A percentile compares a stretch with the other conserved stretches of the same genome.
Conservation (phyloP, 2,888 invertebrate species). For the Diarsia dahlii region DNA sequence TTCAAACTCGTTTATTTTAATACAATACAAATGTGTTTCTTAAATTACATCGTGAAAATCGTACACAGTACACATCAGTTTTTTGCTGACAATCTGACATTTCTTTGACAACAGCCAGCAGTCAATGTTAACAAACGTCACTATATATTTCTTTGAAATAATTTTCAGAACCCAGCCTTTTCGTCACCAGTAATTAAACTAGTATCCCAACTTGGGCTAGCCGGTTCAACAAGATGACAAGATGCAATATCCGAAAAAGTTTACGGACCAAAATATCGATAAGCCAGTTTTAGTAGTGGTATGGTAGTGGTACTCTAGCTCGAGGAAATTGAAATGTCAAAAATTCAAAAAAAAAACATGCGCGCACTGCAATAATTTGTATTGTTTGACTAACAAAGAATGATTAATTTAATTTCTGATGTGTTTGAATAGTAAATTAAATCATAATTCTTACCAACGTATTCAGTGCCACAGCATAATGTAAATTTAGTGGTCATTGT, state of each 20-base stretch:
- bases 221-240: not conserved
- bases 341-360: conserved; percentile 61
- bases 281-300: not conserved
- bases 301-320: not conserved
- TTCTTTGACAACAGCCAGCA: not conserved
- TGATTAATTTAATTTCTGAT: conserved; percentile 47
- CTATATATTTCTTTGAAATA: not conserved
- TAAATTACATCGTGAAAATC: not conserved
- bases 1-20: not conserved
- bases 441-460: conserved; percentile 12
- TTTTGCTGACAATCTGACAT: not conserved
- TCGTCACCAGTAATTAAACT: not conserved
- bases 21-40: not conserved
- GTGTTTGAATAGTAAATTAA: conserved; percentile 26
- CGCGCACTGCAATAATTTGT: conserved; percentile 48
- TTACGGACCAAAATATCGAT: conserved; percentile 16
- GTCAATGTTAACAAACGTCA: not conserved
- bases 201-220: not conserved
- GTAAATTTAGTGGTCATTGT: conserved; percentile 52
- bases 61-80: not conserved
- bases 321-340: conserved; percentile 33
- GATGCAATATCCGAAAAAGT: not conserved
- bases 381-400: conserved; percentile 57
- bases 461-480: conserved; percentile 44
- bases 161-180: conserved; percentile 5